Evolutionary conservation across 2,797 vertebrate species (phyloP).

Genomic region (Sebastiscus albofasciatus): DNA sequence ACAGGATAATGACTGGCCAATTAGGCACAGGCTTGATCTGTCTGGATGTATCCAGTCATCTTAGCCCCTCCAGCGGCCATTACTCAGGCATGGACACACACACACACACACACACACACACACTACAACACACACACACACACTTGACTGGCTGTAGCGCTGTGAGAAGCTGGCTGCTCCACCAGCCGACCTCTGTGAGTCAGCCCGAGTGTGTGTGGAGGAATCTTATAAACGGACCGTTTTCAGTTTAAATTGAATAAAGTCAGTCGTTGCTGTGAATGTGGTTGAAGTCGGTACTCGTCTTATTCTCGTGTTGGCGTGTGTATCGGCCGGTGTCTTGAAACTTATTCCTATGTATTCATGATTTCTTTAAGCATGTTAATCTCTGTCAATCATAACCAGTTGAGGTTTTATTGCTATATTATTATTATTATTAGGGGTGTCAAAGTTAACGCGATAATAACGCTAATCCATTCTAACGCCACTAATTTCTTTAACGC

Average conservation of each 20-base stretch:
- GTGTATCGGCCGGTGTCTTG: too few relatives aligned
- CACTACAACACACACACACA: constrained; percentile 17
- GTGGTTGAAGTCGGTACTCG: too few relatives aligned
- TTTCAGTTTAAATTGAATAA: too few relatives aligned
- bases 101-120: constrained; percentile 35
- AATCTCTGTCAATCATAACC: too few relatives aligned
- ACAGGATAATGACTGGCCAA: constrained; percentile 81
- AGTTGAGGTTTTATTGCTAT: too few relatives aligned
- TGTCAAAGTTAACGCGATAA: too few relatives aligned
- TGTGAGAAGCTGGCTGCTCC: constrained; percentile 55
- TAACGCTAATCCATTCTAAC: too few relatives aligned
- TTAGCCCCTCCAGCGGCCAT: constrained; percentile 68
- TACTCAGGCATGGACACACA: constrained; percentile 71
- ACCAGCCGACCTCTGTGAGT: constrained; percentile 47
- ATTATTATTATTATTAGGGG: too few relatives aligned
- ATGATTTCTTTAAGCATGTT: too few relatives aligned
- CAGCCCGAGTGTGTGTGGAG: constrained; percentile 5
- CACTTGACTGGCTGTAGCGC: constrained; percentile 41
- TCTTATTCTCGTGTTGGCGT: too few relatives aligned
- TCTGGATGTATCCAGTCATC: constrained; percentile 78
- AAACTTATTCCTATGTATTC: too few relatives aligned
- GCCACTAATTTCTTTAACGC: too few relatives aligned
- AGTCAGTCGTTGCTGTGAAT: background rate
- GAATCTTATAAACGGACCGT: background rate
- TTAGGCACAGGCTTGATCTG: constrained; percentile 79